phyloP scores from a whole-genome alignment of 92 coral and sea anemone genomes.

The Palythoa grandis region DNA sequence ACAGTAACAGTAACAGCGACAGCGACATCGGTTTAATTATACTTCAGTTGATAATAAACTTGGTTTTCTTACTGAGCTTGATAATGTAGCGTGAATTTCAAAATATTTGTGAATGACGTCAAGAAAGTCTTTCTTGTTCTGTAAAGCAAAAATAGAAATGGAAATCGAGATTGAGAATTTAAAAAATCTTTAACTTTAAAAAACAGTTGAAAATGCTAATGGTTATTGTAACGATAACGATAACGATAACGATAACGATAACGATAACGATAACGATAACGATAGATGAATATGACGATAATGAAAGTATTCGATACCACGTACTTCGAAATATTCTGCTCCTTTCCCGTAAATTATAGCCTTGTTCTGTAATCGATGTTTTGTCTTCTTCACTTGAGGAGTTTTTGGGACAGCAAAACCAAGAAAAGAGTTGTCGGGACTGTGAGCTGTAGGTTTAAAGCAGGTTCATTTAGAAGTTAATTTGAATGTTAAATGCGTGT shows the following conservation, averaged over 20 bases:
- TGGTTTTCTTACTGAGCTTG: slow-evolving; percentile 15
- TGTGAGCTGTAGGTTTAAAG: slow-evolving; percentile 73
- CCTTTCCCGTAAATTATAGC: slow-evolving; percentile 84
- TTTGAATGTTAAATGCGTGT: no score
- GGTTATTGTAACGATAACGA: neutral
- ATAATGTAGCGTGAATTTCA: slow-evolving; percentile 72
- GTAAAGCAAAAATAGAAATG: neutral
- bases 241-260: no score
- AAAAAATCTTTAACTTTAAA: no score
- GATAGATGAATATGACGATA: neutral
- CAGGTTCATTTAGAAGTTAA: neutral
- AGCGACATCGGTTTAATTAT: no score
- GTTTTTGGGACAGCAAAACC: slow-evolving; percentile 84
- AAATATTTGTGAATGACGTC: slow-evolving; percentile 69
- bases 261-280: no score
- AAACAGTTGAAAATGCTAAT: neutral
- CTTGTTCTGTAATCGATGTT: slow-evolving; percentile 42
- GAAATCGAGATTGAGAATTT: neutral
- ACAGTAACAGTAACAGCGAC: no score
- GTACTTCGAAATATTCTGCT: slow-evolving; percentile 63
- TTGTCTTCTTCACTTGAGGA: slow-evolving; percentile 26
- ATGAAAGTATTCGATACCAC: neutral
- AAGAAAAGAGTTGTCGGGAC: slow-evolving; percentile 92
- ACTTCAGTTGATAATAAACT: no score
- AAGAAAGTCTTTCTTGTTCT: slow-evolving; percentile 66